A percentile compares a stretch with the other conserved stretches of the same genome.
These are phyloP conservation scores for Willowsia nigromaculata DNA, from an alignment of 2,888 invertebrate genomes.

Conservation along the genomic window DNA sequence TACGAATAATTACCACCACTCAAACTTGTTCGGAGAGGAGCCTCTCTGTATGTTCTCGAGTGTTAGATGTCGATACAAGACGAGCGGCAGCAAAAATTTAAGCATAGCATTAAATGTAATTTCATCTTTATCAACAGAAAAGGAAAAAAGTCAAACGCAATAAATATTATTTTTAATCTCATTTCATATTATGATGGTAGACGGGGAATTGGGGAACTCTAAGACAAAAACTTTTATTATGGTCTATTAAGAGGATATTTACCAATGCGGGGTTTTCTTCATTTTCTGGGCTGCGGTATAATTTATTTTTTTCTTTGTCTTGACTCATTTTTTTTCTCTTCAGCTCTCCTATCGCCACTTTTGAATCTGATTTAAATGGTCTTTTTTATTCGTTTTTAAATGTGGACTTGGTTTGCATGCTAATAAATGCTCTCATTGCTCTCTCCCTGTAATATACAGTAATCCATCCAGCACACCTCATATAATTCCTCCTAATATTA, in stretches of 20 bases:
- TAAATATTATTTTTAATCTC: not conserved
- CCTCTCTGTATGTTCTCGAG: not conserved
- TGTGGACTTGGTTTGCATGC: conserved; percentile 48
- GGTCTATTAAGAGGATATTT: too few species aligned
- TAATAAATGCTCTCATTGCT: conserved; percentile 46
- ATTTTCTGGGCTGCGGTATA: not conserved
- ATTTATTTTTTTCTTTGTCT: not conserved
- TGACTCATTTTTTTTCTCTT: too few species aligned
- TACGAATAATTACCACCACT: conserved; percentile 77
- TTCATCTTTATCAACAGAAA: not conserved
- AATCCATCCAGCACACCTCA: too few species aligned
- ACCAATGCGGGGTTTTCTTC: too few species aligned
- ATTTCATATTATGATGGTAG: too few species aligned
- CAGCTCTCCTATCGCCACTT: too few species aligned
- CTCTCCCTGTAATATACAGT: not conserved
- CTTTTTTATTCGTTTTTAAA: conserved; percentile 31
- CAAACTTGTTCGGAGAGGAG: conserved; percentile 52
- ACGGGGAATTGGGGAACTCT: too few species aligned
- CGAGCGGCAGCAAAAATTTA: not conserved
- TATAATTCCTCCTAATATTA: not conserved
- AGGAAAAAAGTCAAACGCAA: not conserved
- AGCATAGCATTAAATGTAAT: not conserved
- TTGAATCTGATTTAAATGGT: not conserved
- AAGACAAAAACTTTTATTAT: too few species aligned
- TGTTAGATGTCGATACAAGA: not conserved